Percentiles rank a stretch among this genome's conserved stretches.
Conservation (phyloP, 2,888 invertebrate genomes). For the Sinhomidia bicolor region DNA sequence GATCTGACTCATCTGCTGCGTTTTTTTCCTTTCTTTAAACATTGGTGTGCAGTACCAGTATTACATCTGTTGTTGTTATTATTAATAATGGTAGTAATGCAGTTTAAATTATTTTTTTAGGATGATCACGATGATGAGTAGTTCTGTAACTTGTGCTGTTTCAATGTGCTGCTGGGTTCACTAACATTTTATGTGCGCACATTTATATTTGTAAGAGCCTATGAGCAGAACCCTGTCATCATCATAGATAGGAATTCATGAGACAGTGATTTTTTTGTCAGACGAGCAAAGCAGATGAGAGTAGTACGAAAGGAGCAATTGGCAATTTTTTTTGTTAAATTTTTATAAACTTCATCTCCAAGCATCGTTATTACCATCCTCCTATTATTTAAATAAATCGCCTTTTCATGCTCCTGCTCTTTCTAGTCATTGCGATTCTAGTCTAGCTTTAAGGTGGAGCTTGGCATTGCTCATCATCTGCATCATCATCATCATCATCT, state of each 20-base stretch:
- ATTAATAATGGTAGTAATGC: neutral
- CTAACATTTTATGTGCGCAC: neutral
- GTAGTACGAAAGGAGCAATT: no score
- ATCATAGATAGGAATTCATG: neutral
- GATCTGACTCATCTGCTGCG: slow-evolving; percentile 56
- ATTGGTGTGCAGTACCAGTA: neutral
- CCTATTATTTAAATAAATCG: slow-evolving; percentile 25
- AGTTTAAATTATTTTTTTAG: slow-evolving; percentile 12
- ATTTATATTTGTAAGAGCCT: neutral
- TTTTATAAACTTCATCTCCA: slow-evolving; percentile 1
- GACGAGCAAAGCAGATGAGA: neutral
- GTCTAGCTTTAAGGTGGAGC: slow-evolving; percentile 33
- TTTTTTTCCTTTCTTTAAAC: neutral
- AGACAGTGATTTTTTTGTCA: slow-evolving; percentile 18
- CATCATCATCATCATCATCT: neutral
- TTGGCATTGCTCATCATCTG: slow-evolving; percentile 23
- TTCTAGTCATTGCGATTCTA: neutral
- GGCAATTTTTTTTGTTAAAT: slow-evolving; percentile 16
- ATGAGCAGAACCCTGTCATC: slow-evolving; percentile 18
- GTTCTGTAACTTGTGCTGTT: neutral
- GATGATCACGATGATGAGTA: neutral
- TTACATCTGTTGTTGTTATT: neutral
- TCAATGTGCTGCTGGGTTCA: slow-evolving; percentile 3
- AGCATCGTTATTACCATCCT: neutral
- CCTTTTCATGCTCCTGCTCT: slow-evolving; percentile 25